These are phyloP conservation scores for Mobula birostris DNA, from an alignment of 2,113 vertebrate species.

Conservation along the genomic window DNA sequence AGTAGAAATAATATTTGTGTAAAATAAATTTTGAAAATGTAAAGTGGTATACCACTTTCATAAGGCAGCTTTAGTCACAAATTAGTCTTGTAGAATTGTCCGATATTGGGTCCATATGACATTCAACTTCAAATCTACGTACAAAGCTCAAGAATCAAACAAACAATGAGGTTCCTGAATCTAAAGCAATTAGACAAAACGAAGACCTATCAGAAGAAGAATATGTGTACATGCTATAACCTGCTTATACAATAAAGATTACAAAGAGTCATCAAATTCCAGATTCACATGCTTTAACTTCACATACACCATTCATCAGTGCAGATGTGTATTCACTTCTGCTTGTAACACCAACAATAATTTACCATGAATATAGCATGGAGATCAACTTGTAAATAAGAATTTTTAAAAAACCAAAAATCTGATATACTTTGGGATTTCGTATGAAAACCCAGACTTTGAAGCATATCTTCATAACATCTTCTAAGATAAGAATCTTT, in stretches of 20 bases:
- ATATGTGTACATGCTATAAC: background rate
- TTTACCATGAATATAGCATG: background rate
- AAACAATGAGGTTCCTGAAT: background rate
- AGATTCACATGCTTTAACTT: too few species aligned
- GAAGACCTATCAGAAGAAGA: background rate
- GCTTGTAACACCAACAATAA: background rate
- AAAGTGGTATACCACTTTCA: background rate
- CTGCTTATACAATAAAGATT: background rate
- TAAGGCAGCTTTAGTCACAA: too few species aligned
- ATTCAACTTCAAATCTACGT: background rate
- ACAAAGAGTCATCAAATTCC: background rate
- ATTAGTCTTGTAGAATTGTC: background rate
- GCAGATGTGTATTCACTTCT: background rate
- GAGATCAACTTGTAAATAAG: background rate
- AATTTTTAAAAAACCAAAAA: background rate
- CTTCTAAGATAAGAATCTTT: background rate
- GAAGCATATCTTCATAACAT: background rate
- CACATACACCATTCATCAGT: background rate
- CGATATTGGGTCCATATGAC: background rate
- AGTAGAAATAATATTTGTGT: background rate
- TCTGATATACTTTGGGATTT: background rate
- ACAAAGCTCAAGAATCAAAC: background rate
- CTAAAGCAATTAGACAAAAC: too few species aligned
- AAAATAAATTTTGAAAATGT: background rate
- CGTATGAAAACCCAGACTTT: background rate